These are phyloP conservation scores for Furcula furcula DNA, from an alignment of 2,888 invertebrate species.

Conservation along the genomic window DNA sequence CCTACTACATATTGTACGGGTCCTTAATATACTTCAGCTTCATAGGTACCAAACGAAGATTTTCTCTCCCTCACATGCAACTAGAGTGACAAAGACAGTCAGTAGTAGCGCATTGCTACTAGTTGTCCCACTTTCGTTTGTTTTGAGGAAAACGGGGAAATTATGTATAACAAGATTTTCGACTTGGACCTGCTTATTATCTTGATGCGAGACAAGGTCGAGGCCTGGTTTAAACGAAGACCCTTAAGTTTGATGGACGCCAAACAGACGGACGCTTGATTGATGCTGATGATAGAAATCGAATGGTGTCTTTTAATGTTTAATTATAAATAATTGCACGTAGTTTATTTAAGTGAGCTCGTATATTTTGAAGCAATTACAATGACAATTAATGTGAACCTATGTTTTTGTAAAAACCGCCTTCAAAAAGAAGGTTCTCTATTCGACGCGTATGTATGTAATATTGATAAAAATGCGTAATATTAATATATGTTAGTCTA, in stretches of 20 bases:
- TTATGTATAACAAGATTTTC: slow-evolving; percentile 27
- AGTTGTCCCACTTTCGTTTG: slow-evolving; percentile 34
- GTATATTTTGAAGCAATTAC: background rate
- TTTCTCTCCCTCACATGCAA: slow-evolving; percentile 19
- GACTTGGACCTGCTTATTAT: slow-evolving; percentile 30
- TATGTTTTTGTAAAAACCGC: too few species aligned
- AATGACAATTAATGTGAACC: too few species aligned
- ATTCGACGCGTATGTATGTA: too few species aligned
- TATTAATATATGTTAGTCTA: too few species aligned
- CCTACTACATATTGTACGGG: background rate
- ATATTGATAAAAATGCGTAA: too few species aligned
- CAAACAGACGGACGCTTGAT: slow-evolving; percentile 24
- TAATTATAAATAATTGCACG: slow-evolving; percentile 14
- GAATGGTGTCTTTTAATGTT: slow-evolving; percentile 16
- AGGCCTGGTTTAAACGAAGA: slow-evolving; percentile 20
- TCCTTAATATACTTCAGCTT: too few species aligned
- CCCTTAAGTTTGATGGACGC: slow-evolving; percentile 32
- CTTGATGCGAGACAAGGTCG: slow-evolving; percentile 28
- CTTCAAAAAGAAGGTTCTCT: too few species aligned
- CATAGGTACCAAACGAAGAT: slow-evolving; percentile 2
- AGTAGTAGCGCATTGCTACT: slow-evolving; percentile 13
- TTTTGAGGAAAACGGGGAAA: slow-evolving; percentile 36
- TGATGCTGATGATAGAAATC: slow-evolving; percentile 19
- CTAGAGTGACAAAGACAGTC: slow-evolving; percentile 17
- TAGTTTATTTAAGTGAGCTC: background rate